Base-by-base conservation (phyloP, 2,797 vertebrate species). In the Ciconia nigra region DNA sequence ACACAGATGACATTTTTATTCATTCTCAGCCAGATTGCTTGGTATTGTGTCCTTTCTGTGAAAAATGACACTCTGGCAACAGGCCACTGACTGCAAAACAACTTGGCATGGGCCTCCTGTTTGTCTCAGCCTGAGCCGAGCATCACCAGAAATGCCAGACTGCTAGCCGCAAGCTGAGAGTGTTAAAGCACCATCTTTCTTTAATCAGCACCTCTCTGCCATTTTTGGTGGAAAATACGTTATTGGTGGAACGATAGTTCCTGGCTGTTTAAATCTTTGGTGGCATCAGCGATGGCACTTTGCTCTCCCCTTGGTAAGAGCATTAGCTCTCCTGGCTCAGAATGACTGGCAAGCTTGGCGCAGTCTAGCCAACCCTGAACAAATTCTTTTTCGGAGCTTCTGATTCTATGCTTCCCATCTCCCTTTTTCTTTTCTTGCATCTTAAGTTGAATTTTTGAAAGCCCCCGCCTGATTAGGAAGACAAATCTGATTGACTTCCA, bases 1-100 rank as follows among this genome's bases (percentile, higher is more conserved):
- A 46, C 71, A 54, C 97, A 97, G 94, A 96, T 96, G 97, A 97
- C 90, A 91, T 85, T 97, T 97, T 97, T 96, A 97, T 97, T 97
- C 93, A 96, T 93, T 90, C 95, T 87, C 84, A 95, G 93, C 95
- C 93, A 97, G 94, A 95, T 84, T 95, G 87, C 92, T 92, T 76
- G 85, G 86, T 97, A 97, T 97, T 97, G 93, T 97, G 93, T 97
- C 95, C 93, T 95, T 96, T 91, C 79, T 93, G 86, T 96, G 92
- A 96, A 96, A 98, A 97, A 97, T 72, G 97, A 94, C 94, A 95
- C 90, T 54, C 92, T 98, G 97, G 96, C 97, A 96, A 39, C 87
- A 93, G 84, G 96, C 97, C 97, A 96, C 88, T 73, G 91, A 92
- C 88, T 96, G 94, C 90, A 91, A 79, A 96, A 91, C 87, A 83